Percentiles rank a stretch among this genome's conserved stretches.
Evolutionary conservation across 2,797 vertebrate species (phyloP).

Genomic region (Sciaenops ocellatus): DNA sequence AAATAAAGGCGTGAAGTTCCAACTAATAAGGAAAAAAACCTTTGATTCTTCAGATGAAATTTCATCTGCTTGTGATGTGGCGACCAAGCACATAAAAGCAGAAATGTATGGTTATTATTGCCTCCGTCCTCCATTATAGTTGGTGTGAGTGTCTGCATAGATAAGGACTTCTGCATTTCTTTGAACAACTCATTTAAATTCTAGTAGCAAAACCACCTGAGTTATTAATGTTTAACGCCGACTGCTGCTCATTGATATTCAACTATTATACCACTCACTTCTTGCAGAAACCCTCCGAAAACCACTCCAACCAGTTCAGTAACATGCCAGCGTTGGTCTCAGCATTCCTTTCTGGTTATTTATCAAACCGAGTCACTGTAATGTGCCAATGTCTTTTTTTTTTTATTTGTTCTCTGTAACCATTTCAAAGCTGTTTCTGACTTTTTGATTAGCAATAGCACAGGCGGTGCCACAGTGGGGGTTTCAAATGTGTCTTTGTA

Average conservation of each 20-base stretch:
- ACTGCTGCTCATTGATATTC: neutral
- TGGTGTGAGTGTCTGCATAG: neutral
- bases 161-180: neutral
- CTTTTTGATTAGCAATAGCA: neutral
- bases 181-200: constrained; percentile 1
- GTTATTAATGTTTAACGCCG: neutral
- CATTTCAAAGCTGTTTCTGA: constrained; percentile 18
- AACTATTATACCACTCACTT: neutral
- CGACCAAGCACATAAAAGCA: neutral
- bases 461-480: too few species aligned
- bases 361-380: constrained; percentile 7
- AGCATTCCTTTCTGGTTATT: constrained; percentile 6
- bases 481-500: neutral
- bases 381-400: neutral
- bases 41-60: neutral
- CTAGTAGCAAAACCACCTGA: neutral
- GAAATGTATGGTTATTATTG: neutral
- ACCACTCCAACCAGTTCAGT: constrained; percentile 47
- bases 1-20: neutral
- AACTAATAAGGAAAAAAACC: neutral
- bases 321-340: constrained; percentile 15
- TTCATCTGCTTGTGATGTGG: neutral
- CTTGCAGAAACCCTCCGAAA: constrained; percentile 34
- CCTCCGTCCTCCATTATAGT: constrained; percentile 2
- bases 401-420: neutral